Percentiles rank a stretch among this genome's conserved stretches.
Evolutionary conservation across 2,113 vertebrate species (phyloP).

Genomic region (Lophotis ruficrista): DNA sequence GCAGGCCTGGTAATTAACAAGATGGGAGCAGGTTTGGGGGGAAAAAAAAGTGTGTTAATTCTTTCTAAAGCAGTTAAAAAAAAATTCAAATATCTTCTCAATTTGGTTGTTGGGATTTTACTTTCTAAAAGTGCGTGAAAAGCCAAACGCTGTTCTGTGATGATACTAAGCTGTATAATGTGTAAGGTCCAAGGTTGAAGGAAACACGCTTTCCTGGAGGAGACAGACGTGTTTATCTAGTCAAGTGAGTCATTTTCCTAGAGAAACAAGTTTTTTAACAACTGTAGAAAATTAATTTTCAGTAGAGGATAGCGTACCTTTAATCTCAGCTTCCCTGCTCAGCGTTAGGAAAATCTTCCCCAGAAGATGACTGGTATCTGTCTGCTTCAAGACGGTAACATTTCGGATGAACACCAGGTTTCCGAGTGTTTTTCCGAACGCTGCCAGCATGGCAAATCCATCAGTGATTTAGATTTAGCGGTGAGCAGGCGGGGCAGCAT

Average conservation of each 20-base stretch:
- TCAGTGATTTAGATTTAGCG: constrained; percentile 43
- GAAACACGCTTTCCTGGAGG: background rate
- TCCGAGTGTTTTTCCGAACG: constrained; percentile 24
- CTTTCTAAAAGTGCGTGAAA: background rate
- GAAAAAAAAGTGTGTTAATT: background rate
- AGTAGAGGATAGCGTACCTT: constrained; percentile 42
- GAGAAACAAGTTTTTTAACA: constrained; percentile 56
- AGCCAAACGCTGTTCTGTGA: constrained; percentile 11
- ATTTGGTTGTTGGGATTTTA: background rate
- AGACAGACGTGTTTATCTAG: constrained; percentile 43
- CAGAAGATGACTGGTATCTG: constrained; percentile 48
- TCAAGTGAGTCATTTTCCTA: constrained; percentile 55
- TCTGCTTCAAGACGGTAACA: constrained; percentile 31
- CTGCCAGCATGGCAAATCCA: constrained; percentile 60
- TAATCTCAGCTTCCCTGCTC: constrained; percentile 70
- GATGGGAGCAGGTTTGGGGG: background rate
- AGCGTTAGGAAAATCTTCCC: constrained; percentile 59
- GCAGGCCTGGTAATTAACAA: background rate
- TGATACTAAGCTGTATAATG: constrained; percentile 35
- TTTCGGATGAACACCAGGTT: constrained; percentile 36
- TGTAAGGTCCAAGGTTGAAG: background rate
- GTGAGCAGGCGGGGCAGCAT: background rate
- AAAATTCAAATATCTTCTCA: background rate
- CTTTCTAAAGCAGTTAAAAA: background rate
- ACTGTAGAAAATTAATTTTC: constrained; percentile 74